Base-by-base conservation (phyloP, 1,140 invertebrate genomes). In the Drosophila sp. region DNA sequence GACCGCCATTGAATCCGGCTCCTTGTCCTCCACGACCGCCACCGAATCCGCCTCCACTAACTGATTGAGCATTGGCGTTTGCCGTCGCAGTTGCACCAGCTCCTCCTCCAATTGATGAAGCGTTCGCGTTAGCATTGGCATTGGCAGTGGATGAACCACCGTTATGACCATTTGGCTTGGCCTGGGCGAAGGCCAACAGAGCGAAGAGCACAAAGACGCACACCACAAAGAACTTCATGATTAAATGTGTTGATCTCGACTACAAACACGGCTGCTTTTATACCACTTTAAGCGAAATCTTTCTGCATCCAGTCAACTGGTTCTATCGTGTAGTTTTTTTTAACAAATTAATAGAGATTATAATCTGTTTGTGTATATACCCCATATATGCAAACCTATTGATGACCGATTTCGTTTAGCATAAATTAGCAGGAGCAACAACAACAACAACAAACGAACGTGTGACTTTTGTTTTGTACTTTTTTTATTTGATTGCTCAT, bases 221-320 rank as follows among this genome's bases (percentile, higher is more conserved):
- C n/a, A 72, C 35, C 50, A 60, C 64, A 33, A 72, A 60, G 62
- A 72, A 72, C 63, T 72, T 73, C 66, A 68, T 68, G 1, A 35
- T 67, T 61, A 60, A 40, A 65, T 75, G 40, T 32, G 64, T 72
- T 79, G 62, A 29, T 27, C n/a, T 70, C 33, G 74, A 60, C 25
- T 23, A 32, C 41, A 56, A 17, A 47, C 50, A 29, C 40, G 47
- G 30, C 30, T 41, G 27, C 71, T 79, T 79, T 74, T 79, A 79
- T 79, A 79, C 32, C 57, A 27, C 23, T 25, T 23, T 7, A 4
- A 50, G 44, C 2, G 44, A 38, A 10, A 30, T 6, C n/a, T 17
- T 17, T 35, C 41, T 5, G 29, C 54, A 76, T 30, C 17, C 41
- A 41, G 65, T 33, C 32, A 41, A 69, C 73, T 69, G 10, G 60